Evolutionary conservation across 1,140 invertebrate genomes (phyloP).

Genomic region (Polypedilum vanderplanki): DNA sequence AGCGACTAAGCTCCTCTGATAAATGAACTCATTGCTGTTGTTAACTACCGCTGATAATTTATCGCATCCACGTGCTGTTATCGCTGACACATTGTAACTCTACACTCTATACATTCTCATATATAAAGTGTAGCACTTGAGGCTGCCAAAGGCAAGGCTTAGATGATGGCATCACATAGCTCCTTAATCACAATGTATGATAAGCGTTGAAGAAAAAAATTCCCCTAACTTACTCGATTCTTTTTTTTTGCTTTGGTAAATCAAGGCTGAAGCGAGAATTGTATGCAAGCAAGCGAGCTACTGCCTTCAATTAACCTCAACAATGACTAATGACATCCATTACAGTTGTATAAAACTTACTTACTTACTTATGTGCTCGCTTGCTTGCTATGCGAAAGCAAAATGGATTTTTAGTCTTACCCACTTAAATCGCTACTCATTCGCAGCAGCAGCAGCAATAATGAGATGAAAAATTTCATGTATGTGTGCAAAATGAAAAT

Average conservation of each 20-base stretch:
- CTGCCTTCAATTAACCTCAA: background rate
- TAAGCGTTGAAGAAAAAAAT: too few species aligned
- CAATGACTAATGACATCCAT: slow-evolving; percentile 24
- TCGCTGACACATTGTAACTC: background rate
- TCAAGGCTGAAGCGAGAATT: background rate
- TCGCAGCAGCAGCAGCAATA: slow-evolving; percentile 3
- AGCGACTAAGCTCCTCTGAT: background rate
- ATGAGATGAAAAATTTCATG: background rate
- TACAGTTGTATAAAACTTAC: background rate
- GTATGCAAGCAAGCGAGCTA: background rate
- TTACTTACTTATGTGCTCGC: background rate
- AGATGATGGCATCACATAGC: background rate
- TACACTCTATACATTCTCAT: too few species aligned
- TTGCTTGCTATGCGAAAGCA: too few species aligned
- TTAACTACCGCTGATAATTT: slow-evolving; percentile 7
- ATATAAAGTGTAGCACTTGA: too few species aligned
- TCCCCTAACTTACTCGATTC: too few species aligned
- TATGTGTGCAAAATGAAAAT: background rate
- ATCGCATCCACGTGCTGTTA: slow-evolving; percentile 23
- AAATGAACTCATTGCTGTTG: background rate
- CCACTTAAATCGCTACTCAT: background rate
- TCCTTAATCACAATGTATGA: background rate
- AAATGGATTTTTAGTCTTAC: slow-evolving; percentile 1
- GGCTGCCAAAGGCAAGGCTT: too few species aligned
- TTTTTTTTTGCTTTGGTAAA: background rate